A percentile compares a stretch with the other conserved stretches of the same genome.
phyloP scores from a whole-genome alignment of 92 coral and sea anemone species.

The Hydrozoanthus gracilis region DNA sequence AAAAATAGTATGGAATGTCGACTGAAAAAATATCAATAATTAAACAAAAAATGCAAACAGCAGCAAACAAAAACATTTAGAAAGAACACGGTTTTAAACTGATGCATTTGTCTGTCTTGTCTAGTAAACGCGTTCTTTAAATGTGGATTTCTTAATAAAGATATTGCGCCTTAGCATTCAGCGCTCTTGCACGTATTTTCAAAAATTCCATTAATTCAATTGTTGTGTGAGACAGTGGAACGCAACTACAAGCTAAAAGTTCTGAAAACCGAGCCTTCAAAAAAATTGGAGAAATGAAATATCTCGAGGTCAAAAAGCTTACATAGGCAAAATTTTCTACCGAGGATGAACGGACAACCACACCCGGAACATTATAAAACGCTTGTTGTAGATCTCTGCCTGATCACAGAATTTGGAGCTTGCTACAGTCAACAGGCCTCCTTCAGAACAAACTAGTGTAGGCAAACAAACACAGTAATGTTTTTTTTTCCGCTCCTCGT shows the following conservation, averaged over 20 bases:
- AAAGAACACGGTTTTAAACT: constrained; percentile 13
- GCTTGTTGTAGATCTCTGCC: constrained; percentile 17
- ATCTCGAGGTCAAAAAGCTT: background rate
- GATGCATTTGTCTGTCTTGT: constrained; percentile 35
- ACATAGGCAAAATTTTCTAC: constrained; percentile 1
- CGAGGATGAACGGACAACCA: constrained; percentile 16
- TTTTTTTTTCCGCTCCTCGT: too few species aligned
- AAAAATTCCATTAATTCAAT: background rate
- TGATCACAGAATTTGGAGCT: constrained; percentile 27
- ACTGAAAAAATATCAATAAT: background rate
- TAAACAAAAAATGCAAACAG: constrained; percentile 29
- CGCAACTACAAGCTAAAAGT: constrained; percentile 28
- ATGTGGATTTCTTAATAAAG: background rate
- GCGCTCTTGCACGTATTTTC: background rate
- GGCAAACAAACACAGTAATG: too few species aligned
- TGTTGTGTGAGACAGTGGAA: constrained; percentile 15
- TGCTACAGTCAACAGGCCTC: constrained; percentile 20
- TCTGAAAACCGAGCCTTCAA: constrained; percentile 19
- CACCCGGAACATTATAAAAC: background rate
- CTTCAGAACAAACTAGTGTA: constrained; percentile 27
- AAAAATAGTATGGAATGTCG: constrained; percentile 20
- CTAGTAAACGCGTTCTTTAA: constrained; percentile 19
- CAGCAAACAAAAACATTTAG: constrained; percentile 15
- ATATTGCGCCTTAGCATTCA: background rate
- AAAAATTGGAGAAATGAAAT: background rate